Conservation (phyloP, 1,140 invertebrate genomes). For the Drosophila carrolli region DNA sequence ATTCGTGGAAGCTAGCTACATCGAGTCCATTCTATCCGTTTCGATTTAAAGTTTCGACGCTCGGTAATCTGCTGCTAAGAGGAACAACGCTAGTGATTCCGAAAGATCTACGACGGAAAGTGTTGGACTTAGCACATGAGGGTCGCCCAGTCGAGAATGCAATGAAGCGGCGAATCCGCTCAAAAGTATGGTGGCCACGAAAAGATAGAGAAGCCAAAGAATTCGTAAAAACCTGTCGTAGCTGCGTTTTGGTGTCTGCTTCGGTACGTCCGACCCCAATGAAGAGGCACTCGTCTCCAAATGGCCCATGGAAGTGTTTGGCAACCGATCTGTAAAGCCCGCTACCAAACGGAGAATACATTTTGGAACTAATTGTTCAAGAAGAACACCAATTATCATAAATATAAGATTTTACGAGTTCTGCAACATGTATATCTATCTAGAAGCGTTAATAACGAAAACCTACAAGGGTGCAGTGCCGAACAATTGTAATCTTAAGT, state of each 20-base stretch:
- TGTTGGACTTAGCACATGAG: too few species aligned
- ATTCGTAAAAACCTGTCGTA: background rate
- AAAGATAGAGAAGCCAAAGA: background rate
- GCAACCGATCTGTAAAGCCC: background rate
- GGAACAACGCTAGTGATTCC: background rate
- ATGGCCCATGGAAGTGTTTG: background rate
- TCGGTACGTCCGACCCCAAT: too few species aligned
- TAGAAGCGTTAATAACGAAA: too few species aligned
- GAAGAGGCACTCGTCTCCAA: too few species aligned
- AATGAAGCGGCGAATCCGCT: background rate
- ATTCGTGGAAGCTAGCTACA: constrained; percentile 3
- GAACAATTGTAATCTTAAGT: too few species aligned
- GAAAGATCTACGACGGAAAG: background rate
- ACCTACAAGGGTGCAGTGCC: too few species aligned
- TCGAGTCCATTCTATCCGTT: background rate
- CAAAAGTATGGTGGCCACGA: background rate
- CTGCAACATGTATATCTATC: too few species aligned
- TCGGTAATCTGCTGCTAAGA: background rate
- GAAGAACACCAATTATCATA: too few species aligned
- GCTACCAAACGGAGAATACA: background rate
- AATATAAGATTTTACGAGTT: too few species aligned
- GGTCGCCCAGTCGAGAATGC: too few species aligned
- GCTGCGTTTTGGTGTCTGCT: background rate
- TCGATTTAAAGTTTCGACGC: background rate
- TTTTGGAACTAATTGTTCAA: background rate